phyloP scores from a whole-genome alignment of 2,888 invertebrate genomes.

The Zaprionus obscuricornis region DNA sequence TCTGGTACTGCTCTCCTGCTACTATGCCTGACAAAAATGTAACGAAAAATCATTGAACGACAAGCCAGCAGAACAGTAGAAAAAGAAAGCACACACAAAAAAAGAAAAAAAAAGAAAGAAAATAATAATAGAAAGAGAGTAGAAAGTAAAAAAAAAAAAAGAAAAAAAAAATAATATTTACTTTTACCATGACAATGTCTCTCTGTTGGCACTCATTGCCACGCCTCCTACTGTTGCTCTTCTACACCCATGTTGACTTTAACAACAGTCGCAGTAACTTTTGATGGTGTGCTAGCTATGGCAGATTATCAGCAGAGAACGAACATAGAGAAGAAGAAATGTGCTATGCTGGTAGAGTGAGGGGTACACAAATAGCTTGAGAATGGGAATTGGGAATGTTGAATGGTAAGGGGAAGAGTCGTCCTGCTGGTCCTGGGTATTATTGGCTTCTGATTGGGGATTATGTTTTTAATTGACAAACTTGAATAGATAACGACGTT shows the following conservation, averaged over 20 bases:
- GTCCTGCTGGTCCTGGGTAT: conserved; percentile 49
- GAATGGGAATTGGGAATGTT: not conserved
- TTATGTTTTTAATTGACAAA: conserved; percentile 78
- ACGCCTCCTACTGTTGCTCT: not conserved
- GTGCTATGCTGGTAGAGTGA: not conserved
- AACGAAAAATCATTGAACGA: conserved; percentile 49
- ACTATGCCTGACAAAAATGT: conserved; percentile 47
- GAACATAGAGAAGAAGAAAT: not conserved
- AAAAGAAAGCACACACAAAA: not conserved
- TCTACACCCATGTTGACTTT: not conserved
- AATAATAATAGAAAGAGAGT: not conserved
- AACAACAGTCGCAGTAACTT: conserved; percentile 31
- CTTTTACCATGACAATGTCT: conserved; percentile 75
- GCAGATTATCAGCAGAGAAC: conserved; percentile 50
- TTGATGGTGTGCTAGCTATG: conserved; percentile 58
- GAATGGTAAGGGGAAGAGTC: conserved; percentile 33
- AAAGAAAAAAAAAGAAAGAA: conserved; percentile 6
- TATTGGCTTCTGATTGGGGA: conserved; percentile 79
- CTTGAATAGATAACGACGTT: conserved; percentile 78
- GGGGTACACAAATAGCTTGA: conserved; percentile 20
- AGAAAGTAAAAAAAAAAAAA: conserved; percentile 12
- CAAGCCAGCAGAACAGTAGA: conserved; percentile 3
- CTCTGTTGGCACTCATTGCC: conserved; percentile 14
- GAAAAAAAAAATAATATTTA: conserved; percentile 66
- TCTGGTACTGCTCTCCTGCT: conserved; percentile 26